These are phyloP conservation scores for Colossoma macropomum DNA, from an alignment of 2,113 vertebrate species.

Conservation along the genomic window DNA sequence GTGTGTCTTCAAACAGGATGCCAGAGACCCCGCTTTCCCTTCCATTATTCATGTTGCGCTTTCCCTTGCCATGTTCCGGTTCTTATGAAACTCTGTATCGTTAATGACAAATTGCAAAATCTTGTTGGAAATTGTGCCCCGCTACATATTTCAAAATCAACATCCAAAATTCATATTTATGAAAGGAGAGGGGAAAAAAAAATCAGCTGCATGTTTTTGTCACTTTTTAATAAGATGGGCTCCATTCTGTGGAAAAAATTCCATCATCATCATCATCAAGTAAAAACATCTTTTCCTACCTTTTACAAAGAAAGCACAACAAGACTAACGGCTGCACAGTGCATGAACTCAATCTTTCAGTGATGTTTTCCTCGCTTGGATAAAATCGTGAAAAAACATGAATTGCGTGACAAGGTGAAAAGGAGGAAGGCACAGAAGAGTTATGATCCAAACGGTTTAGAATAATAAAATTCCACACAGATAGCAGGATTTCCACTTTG, in stretches of 20 bases:
- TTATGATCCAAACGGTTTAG: conserved; percentile 67
- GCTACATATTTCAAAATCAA: conserved; percentile 9
- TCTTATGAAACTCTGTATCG: conserved; percentile 65
- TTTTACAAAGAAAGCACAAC: not conserved
- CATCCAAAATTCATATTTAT: conserved; percentile 11
- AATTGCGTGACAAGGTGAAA: conserved; percentile 73
- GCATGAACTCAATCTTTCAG: not conserved
- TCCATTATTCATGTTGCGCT: conserved; percentile 75
- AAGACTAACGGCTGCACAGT: not conserved
- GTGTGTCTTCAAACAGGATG: conserved; percentile 66
- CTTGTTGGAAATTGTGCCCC: not conserved
- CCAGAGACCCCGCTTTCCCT: conserved; percentile 65
- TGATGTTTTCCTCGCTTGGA: not conserved
- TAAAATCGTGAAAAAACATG: conserved; percentile 47
- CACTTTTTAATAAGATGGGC: not conserved
- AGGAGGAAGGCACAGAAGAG: conserved; percentile 55
- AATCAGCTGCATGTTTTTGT: not conserved
- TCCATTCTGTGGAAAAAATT: not conserved
- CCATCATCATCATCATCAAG: not conserved
- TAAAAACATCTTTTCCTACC: not conserved
- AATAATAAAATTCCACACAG: conserved; percentile 74
- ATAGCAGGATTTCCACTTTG: conserved; percentile 69
- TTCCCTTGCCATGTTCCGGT: conserved; percentile 57
- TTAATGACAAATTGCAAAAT: conserved; percentile 33
- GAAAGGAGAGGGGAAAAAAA: not conserved